Percentiles rank a stretch among this genome's conserved stretches.
Evolutionary conservation across 1,140 invertebrate genomes (phyloP).

Genomic region (Drosophila sturtevanti): DNA sequence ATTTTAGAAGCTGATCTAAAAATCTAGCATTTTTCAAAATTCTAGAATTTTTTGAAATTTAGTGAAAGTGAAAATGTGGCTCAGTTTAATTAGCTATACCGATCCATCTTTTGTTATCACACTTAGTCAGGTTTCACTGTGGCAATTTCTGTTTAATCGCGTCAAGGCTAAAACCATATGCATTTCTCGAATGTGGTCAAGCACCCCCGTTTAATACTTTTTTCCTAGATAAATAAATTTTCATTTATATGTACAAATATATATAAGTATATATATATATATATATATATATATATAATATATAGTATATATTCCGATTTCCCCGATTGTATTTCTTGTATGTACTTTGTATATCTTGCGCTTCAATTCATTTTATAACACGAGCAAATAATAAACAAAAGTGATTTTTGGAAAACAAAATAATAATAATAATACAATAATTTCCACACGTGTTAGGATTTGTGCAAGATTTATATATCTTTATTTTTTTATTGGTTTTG

Average conservation of each 20-base stretch:
- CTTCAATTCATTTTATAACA: conserved; percentile 48
- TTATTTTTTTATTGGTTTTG: conserved; percentile 24
- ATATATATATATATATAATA: conserved; percentile 7
- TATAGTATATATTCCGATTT: conserved; percentile 6
- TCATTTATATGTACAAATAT: not conserved
- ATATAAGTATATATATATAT: conserved; percentile 17
- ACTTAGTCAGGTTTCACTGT: conserved; percentile 40
- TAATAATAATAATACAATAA: conserved; percentile 24
- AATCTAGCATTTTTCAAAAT: too few species aligned
- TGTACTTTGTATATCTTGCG: conserved; percentile 51
- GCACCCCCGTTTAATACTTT: conserved; percentile 28
- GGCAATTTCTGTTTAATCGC: conserved; percentile 25
- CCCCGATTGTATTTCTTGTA: conserved; percentile 7
- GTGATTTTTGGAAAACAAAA: conserved; percentile 28
- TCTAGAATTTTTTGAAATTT: not conserved
- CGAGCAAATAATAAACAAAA: conserved; percentile 31
- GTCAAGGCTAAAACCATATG: conserved; percentile 64
- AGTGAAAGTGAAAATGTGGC: not conserved
- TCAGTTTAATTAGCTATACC: conserved; percentile 14
- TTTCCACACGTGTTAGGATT: conserved; percentile 21
- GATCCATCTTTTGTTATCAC: conserved; percentile 14
- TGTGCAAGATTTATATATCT: not conserved
- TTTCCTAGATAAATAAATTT: conserved; percentile 7
- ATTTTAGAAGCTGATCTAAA: too few species aligned
- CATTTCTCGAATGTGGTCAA: conserved; percentile 60